Evolutionary conservation across 2,797 vertebrate species (phyloP), one percentile per base, ranked within the genome.

Genomic region (Morus bassanus): DNA sequence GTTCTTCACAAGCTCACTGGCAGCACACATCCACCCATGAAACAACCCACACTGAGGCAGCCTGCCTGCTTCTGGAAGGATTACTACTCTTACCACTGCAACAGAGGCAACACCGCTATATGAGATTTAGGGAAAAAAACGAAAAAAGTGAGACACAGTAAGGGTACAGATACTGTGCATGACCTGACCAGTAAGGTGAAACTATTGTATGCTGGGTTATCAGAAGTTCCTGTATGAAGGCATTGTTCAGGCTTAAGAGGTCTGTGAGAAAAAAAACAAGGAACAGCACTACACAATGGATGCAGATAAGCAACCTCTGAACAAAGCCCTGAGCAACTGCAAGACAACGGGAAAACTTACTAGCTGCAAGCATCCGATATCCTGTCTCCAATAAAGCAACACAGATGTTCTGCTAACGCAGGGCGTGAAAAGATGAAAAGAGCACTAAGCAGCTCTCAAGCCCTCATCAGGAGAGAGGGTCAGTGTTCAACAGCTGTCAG

Each of bases 271-370:
- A 90, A 65, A 81, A 76, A 63, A 3, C 27, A 89, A 93, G 78
- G 56, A 92, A 77, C 64, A 61, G 85, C 50, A 65, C 68, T 73
- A 89, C 81, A 95, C 96, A 93, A 94, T 93, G 78, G 89, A 88
- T 86, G 81, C 92, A 96, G 94, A 96, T 93, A 96, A 96, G 92
- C 87, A 95, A 91, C 6, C 33, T 69, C 78, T 33, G 75, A 96
- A 95, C 93, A 95, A 96, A 96, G 92, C 60, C 88, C 89, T 78
- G 84, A 73, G 78, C 2, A 5, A 75, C 86, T 74, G 74, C 86
- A 57, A 97, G 93, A 92, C 91, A 94, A 95, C 1, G 16, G 65
- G 68, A 74, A 89, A 95, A 96, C 92, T 83, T 95, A 94, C 41
- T 95, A 95, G 84, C 94, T 46, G 85, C 78, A 83, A 96, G 93